Base-by-base conservation (phyloP, 1,140 invertebrate species). In the Drosophila murphyi region DNA sequence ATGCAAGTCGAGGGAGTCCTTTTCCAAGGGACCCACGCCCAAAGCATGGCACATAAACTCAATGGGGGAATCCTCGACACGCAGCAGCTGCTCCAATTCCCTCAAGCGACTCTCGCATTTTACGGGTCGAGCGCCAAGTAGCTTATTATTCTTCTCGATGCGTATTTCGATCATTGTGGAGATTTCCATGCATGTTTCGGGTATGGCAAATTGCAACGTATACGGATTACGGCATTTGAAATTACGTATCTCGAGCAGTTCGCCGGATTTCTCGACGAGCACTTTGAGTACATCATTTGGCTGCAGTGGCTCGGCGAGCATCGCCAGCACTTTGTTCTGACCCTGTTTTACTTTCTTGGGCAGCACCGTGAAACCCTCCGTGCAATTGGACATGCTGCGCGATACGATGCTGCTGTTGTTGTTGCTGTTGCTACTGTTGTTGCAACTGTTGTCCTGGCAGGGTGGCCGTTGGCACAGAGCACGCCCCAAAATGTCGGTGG, bases 31-130 rank as follows among this genome's bases (percentile, higher is more conserved):
- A 87, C 95, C 96, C 76, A 97, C 96, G 37, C 96, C 96, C 64
- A 98, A 93, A 1, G 96, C 96, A 94, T 97, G 96, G 77, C 97
- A 97, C 95, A 97, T 96, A 83, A 97, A 97, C 87, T 97, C 96
- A 37, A 97, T 92, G 0, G 97, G 97, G 92, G 96, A 96, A 75
- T 97, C 96, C 43, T 95, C 94, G 1, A 95, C 94, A 45, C 96
- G 92, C 37, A 97, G 93, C 67, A 98, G 94, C 80, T 97, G 96
- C 90, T 97, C 97, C 64, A 97, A 92, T 92, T 97, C 97, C 32
- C 96, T 93, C 31, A 97, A 93, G 62, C 96, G 94, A 82, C 96
- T 97, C 92, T 97, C 96, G 91, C 96, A 97, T 91, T 97, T 97
- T 56, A 98, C 95, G 80, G 96, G 96, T 8, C 96, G 93, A 10